A percentile compares a stretch with the other conserved stretches of the same genome.
These are phyloP conservation scores for Trachelus tabidus DNA, from an alignment of 2,888 invertebrate species.

Conservation along the genomic window DNA sequence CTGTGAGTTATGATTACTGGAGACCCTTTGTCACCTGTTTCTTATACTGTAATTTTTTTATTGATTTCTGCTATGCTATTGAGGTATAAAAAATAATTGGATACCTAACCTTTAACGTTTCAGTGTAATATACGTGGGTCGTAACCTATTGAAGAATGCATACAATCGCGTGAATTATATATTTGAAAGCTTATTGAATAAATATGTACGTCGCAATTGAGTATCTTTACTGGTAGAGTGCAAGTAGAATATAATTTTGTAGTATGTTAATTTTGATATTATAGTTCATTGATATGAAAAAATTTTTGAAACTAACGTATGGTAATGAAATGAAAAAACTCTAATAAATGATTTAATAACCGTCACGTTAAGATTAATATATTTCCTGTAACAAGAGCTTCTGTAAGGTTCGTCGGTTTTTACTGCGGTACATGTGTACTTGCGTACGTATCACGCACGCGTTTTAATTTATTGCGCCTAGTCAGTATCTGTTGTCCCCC, in stretches of 20 bases:
- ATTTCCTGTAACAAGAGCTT: neutral
- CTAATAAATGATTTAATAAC: no score
- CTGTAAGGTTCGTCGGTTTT: neutral
- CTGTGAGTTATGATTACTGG: neutral
- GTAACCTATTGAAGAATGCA: neutral
- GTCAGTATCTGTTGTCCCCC: constrained; percentile 15
- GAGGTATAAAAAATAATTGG: neutral
- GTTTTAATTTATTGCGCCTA: neutral
- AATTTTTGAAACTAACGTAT: neutral
- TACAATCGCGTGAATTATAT: neutral
- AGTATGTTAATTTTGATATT: neutral
- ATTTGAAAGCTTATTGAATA: neutral
- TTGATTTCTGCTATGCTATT: neutral
- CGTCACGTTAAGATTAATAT: neutral
- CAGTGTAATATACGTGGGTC: neutral
- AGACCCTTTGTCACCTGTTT: neutral
- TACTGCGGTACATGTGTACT: neutral
- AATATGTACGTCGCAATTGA: neutral
- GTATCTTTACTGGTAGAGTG: neutral
- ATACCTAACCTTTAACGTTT: neutral
- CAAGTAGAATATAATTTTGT: neutral
- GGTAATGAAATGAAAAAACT: neutral
- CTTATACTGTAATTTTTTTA: neutral
- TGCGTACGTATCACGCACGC: constrained; percentile 3
- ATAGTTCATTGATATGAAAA: neutral